Evolutionary conservation across 2,113 vertebrate species (phyloP).

Genomic region (Merops nubicus): DNA sequence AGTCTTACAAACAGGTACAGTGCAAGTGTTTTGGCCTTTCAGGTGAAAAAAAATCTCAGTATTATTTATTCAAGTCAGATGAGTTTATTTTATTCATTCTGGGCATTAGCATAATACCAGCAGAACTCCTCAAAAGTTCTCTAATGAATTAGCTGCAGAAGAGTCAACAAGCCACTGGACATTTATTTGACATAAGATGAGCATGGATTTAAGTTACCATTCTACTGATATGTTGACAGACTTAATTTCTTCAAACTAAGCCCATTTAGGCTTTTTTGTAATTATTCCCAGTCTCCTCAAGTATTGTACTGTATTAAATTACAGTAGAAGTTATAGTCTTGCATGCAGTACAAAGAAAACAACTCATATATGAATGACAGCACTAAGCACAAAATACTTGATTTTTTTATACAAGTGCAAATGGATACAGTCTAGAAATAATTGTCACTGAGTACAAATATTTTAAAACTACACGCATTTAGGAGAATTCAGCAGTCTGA

Average conservation of each 20-base stretch:
- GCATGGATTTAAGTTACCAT: not conserved
- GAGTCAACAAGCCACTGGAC: not conserved
- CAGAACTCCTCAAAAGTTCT: not conserved
- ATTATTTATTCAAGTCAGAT: not conserved
- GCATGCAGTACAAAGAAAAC: not conserved
- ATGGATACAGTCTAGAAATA: not conserved
- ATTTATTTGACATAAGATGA: not conserved
- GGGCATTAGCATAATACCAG: not conserved
- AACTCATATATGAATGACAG: not conserved
- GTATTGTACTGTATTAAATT: not conserved
- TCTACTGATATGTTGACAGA: not conserved
- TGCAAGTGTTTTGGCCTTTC: not conserved
- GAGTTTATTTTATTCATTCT: not conserved
- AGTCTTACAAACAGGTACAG: not conserved
- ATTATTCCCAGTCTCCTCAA: not conserved
- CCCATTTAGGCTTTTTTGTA: not conserved
- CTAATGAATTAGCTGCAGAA: not conserved
- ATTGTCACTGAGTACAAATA: not conserved
- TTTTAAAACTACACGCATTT: not conserved
- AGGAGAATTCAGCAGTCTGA: too few relatives aligned
- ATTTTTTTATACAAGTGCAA: not conserved
- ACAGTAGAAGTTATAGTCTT: too few relatives aligned
- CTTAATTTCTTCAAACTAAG: not conserved
- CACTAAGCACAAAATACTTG: not conserved
- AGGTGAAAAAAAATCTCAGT: not conserved